These are phyloP conservation scores for Phodopus roborovskii DNA, from an alignment of 2,113 vertebrate genomes.

Conservation along the genomic window DNA sequence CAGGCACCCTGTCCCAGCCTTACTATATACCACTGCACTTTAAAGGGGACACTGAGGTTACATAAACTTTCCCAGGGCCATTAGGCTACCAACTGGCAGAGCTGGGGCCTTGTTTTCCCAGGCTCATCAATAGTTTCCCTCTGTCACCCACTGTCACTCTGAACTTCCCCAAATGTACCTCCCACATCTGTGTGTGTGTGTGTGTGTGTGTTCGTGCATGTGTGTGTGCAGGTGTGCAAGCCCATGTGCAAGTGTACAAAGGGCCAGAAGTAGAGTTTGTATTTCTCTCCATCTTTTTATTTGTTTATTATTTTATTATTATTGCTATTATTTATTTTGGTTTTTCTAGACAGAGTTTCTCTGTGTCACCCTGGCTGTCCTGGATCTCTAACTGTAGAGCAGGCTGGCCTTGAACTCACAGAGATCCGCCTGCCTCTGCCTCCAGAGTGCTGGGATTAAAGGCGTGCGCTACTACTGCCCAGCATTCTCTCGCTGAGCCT, in stretches of 20 bases:
- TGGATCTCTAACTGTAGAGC: no score
- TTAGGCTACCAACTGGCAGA: constrained; percentile 31
- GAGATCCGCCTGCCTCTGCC: no score
- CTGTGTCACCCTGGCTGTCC: no score
- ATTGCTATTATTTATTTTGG: background rate
- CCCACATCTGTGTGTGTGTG: background rate
- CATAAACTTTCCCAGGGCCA: constrained; percentile 62
- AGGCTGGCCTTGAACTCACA: no score
- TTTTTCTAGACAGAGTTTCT: no score
- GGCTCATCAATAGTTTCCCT: background rate
- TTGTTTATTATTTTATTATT: background rate
- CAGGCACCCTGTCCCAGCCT: background rate
- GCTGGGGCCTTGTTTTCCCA: background rate
- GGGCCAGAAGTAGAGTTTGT: background rate
- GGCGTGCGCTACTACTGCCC: no score
- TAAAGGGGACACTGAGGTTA: constrained; percentile 55
- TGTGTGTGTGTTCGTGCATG: background rate
- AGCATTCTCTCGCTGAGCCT: no score
- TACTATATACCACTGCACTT: constrained; percentile 50
- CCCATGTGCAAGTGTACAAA: background rate
- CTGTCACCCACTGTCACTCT: background rate
- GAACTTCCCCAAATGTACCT: background rate
- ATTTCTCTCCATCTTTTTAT: background rate
- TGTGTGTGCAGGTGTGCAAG: background rate
- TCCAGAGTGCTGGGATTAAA: no score